phyloP scores from a whole-genome alignment of 1,140 invertebrate genomes.

The Brachionus manjavacas region DNA sequence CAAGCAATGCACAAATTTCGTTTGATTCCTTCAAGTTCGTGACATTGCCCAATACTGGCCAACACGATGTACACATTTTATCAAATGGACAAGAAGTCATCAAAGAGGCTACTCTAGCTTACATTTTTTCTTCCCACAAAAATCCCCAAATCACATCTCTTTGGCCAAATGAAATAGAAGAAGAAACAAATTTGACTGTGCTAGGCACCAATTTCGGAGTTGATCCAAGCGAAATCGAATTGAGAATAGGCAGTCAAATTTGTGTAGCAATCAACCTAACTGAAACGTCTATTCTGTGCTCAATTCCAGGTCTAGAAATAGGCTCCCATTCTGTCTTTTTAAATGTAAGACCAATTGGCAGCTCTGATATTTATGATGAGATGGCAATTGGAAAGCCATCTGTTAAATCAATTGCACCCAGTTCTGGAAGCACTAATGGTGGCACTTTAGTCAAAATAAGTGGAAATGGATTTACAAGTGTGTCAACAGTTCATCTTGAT shows the following conservation, averaged over 20 bases:
- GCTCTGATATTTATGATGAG: background rate
- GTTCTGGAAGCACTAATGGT: constrained; percentile 44
- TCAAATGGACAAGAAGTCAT: background rate
- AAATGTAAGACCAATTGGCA: background rate
- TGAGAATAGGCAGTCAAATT: constrained; percentile 43
- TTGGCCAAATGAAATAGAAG: background rate
- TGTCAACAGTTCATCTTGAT: background rate
- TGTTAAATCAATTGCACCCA: constrained; percentile 3
- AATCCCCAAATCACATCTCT: background rate
- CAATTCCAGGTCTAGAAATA: background rate
- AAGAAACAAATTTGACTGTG: background rate
- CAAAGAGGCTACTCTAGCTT: background rate
- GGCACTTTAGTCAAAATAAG: constrained; percentile 48
- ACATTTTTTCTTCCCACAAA: background rate
- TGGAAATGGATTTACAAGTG: constrained; percentile 47
- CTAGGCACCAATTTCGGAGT: background rate
- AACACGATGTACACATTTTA: background rate
- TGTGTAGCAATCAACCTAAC: constrained; percentile 36
- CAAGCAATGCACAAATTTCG: background rate
- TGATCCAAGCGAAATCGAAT: background rate
- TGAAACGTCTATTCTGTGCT: constrained; percentile 36
- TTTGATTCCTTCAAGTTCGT: background rate
- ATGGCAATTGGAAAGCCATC: background rate
- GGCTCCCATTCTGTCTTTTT: background rate
- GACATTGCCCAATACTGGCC: background rate